A percentile compares a stretch with the other conserved stretches of the same genome.
Evolutionary conservation across 2,888 invertebrate genomes (phyloP).

Genomic region (Chrysopilus asiliformis): DNA sequence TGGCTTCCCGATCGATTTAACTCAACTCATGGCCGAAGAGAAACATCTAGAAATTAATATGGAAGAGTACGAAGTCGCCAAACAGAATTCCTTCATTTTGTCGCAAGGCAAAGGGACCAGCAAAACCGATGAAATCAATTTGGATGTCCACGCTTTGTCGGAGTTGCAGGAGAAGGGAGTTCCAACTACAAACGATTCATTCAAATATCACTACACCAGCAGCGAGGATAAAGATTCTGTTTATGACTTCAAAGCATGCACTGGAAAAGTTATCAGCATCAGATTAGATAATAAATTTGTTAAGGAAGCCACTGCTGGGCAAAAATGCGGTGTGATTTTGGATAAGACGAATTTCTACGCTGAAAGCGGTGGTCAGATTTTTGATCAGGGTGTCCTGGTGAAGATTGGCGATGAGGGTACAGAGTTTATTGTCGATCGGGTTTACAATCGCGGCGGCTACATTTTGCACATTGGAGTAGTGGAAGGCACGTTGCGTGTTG

Average conservation of each 20-base stretch:
- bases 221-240: conserved; percentile 51
- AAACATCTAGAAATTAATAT: conserved; percentile 78
- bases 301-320: conserved; percentile 62
- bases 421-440: conserved; percentile 85
- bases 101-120: conserved; percentile 79
- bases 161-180: conserved; percentile 69
- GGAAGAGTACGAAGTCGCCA: conserved; percentile 81
- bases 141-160: conserved; percentile 91
- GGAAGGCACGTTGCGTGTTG: conserved; percentile 70
- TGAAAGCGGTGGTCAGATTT: conserved; percentile 98
- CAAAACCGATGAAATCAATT: conserved; percentile 67
- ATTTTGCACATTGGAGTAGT: conserved; percentile 84
- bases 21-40: conserved; percentile 96
- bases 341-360: conserved; percentile 95
- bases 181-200: conserved; percentile 75
- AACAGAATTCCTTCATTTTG: conserved; percentile 72
- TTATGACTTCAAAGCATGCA: conserved; percentile 62
- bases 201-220: conserved; percentile 78
- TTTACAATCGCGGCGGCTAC: conserved; percentile 92
- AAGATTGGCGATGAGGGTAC: conserved; percentile 71
- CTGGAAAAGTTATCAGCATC: conserved; percentile 68
- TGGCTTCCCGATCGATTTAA: conserved; percentile 96
- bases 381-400: conserved; percentile 84
- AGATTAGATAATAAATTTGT: conserved; percentile 74
- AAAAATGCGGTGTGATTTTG: conserved; percentile 83